Conservation (phyloP, 2,113 vertebrate genomes). For the Lepisosteus osseus region DNA sequence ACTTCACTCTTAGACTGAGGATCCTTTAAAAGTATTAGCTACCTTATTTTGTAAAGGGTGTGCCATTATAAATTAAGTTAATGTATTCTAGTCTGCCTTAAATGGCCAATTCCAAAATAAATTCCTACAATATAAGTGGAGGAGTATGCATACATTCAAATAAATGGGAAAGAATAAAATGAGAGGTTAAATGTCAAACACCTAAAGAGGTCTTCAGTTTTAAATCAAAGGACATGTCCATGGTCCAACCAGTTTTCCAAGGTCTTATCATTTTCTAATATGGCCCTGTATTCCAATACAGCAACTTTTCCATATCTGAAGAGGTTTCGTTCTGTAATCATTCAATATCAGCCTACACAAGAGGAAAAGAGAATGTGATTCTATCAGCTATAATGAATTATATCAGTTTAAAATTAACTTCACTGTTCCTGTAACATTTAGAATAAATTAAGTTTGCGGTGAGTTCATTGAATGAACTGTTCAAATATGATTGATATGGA, state of each 20-base stretch:
- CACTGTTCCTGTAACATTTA: neutral
- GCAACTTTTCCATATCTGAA: neutral
- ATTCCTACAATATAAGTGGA: too few relatives aligned
- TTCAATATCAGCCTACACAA: neutral
- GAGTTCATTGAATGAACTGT: neutral
- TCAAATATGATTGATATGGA: neutral
- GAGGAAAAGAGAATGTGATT: neutral
- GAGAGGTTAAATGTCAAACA: too few relatives aligned
- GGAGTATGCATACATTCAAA: too few relatives aligned
- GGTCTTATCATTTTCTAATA: neutral
- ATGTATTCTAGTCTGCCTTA: too few relatives aligned
- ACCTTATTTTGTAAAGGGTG: too few relatives aligned
- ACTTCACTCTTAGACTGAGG: too few relatives aligned
- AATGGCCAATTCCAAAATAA: too few relatives aligned
- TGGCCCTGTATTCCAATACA: neutral
- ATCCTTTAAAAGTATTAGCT: too few relatives aligned
- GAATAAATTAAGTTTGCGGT: neutral
- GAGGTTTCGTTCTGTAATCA: neutral
- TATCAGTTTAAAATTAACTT: neutral
- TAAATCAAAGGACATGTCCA: too few relatives aligned
- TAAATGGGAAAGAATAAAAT: too few relatives aligned
- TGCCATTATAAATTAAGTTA: too few relatives aligned
- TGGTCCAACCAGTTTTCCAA: neutral
- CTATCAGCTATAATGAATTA: constrained; percentile 1
- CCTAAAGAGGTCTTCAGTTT: too few relatives aligned